Evolutionary conservation across 1,140 invertebrate species (phyloP).

Genomic region (Brachionus rubens): DNA sequence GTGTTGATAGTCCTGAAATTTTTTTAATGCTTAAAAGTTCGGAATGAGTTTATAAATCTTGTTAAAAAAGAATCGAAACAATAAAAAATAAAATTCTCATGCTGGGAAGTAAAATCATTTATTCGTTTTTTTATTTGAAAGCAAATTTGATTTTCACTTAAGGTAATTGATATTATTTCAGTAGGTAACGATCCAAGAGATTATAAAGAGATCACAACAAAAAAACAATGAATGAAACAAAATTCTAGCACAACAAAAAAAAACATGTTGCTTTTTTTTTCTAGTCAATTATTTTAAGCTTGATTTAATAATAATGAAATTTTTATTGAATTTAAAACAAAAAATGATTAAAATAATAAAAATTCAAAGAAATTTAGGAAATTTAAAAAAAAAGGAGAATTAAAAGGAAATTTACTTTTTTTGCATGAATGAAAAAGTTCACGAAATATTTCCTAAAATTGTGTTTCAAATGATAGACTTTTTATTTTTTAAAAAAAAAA

Average conservation of each 20-base stretch:
- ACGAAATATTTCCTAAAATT: no score
- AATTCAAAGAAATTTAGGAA: no score
- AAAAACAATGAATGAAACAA: no score
- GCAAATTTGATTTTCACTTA: slow-evolving; percentile 12
- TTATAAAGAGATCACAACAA: no score
- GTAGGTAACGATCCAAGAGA: slow-evolving; percentile 15
- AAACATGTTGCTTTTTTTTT: neutral
- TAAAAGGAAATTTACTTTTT: no score
- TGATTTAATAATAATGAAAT: neutral
- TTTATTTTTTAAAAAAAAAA: no score
- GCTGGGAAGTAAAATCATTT: slow-evolving; percentile 11
- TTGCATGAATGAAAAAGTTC: no score
- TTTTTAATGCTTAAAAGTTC: slow-evolving; percentile 33
- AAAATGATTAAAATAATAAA: no score
- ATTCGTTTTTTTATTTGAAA: neutral
- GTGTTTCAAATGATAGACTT: no score
- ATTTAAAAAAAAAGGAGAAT: no score
- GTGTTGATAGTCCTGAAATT: no score
- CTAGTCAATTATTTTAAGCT: neutral
- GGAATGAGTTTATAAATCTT: slow-evolving; percentile 8
- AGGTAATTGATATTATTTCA: slow-evolving; percentile 19
- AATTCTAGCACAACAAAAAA: neutral
- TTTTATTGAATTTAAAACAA: neutral
- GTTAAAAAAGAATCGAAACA: slow-evolving; percentile 9
- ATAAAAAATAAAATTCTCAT: neutral